A percentile compares a stretch with the other conserved stretches of the same genome.
Evolutionary conservation across 2,113 vertebrate species (phyloP).

Genomic region (Electrona antarctica): DNA sequence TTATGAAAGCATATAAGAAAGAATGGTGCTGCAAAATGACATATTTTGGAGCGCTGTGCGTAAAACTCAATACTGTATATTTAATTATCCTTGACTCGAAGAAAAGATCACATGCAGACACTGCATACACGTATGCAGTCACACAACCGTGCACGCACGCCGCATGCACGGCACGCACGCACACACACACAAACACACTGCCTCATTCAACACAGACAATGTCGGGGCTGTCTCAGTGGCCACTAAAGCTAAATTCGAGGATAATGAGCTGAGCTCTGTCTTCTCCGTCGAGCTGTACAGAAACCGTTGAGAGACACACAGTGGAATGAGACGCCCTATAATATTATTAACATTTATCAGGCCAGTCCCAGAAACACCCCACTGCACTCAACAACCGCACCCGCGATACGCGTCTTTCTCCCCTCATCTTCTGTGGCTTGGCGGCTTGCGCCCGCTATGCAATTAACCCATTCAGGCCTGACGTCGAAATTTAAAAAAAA

Average conservation of each 20-base stretch:
- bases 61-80: conserved; percentile 42
- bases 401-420: conserved; percentile 37
- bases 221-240: conserved; percentile 25
- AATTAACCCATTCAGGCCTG: too few species aligned
- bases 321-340: conserved; percentile 66
- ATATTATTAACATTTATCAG: conserved; percentile 72
- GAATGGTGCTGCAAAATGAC: conserved; percentile 50
- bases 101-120: conserved; percentile 22
- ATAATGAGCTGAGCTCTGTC: conserved; percentile 52
- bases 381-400: conserved; percentile 36
- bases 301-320: conserved; percentile 39
- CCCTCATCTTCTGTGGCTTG: conserved; percentile 44
- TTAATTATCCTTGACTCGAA: conserved; percentile 59
- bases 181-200: not conserved
- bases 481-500: too few species aligned
- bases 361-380: conserved; percentile 59
- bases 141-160: conserved; percentile 10
- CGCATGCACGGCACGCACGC: not conserved
- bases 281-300: conserved; percentile 40
- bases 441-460: conserved; percentile 46
- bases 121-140: conserved; percentile 12
- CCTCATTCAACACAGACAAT: conserved; percentile 26
- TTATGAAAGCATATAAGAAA: conserved; percentile 71
- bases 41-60: conserved; percentile 48
- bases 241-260: conserved; percentile 57